These are phyloP conservation scores for Cacoxenus indagator DNA, from an alignment of 2,888 invertebrate genomes.

Conservation along the genomic window DNA sequence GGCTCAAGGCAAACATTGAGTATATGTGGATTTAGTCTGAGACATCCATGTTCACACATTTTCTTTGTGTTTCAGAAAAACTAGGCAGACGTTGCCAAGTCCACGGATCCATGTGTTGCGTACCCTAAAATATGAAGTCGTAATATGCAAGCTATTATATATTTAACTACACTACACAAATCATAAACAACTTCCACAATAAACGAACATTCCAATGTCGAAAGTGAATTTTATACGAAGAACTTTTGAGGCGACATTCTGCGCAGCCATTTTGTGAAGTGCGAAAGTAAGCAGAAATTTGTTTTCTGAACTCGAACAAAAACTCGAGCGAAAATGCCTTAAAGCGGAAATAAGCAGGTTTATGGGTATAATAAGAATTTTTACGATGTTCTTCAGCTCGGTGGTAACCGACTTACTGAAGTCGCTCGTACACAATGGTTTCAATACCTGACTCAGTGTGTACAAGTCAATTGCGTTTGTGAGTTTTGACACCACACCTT, in stretches of 20 bases:
- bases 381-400: background rate
- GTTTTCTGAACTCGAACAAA: background rate
- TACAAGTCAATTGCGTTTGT: background rate
- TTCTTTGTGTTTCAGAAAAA: too few relatives aligned
- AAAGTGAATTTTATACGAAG: background rate
- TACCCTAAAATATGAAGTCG: too few relatives aligned
- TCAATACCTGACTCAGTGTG: background rate
- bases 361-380: slow-evolving; percentile 3
- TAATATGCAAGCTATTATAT: too few relatives aligned
- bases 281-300: background rate
- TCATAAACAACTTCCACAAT: too few relatives aligned
- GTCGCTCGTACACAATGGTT: background rate
- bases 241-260: background rate
- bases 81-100: too few relatives aligned
- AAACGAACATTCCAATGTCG: too few relatives aligned
- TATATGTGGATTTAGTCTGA: too few relatives aligned
- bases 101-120: too few relatives aligned
- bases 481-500: slow-evolving; percentile 32
- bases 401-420: background rate
- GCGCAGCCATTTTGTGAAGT: background rate
- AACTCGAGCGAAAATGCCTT: background rate
- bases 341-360: background rate
- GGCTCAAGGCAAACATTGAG: too few relatives aligned
- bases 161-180: too few relatives aligned
- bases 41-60: too few relatives aligned